phyloP scores from a whole-genome alignment of 2,888 invertebrate genomes.

The Scaeva pyrastri region DNA sequence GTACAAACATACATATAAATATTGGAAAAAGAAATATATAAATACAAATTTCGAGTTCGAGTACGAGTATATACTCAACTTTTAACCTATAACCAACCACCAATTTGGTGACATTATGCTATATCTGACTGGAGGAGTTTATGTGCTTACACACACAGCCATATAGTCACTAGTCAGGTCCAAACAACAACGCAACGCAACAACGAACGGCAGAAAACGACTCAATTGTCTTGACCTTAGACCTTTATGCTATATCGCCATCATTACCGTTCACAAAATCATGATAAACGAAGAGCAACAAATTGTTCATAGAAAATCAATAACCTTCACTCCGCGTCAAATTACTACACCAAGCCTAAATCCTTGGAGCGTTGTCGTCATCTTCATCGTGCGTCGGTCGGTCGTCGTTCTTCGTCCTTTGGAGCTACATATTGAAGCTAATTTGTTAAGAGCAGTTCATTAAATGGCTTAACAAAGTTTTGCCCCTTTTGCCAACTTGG shows the following conservation, averaged over 20 bases:
- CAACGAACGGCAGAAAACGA: neutral
- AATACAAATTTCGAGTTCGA: too few relatives aligned
- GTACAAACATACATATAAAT: neutral
- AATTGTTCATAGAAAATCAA: slow-evolving; percentile 61
- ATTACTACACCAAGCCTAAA: slow-evolving; percentile 48
- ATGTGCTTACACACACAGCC: slow-evolving; percentile 30
- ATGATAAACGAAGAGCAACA: slow-evolving; percentile 54
- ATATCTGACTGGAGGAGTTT: slow-evolving; percentile 36
- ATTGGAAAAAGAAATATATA: neutral
- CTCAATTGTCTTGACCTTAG: slow-evolving; percentile 26
- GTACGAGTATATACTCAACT: slow-evolving; percentile 22
- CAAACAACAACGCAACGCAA: too few relatives aligned
- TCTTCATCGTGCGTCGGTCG: too few relatives aligned
- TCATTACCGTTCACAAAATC: neutral
- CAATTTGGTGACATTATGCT: slow-evolving; percentile 68
- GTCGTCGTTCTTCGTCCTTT: too few relatives aligned
- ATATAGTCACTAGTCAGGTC: too few relatives aligned
- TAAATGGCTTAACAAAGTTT: slow-evolving; percentile 64
- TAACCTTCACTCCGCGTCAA: slow-evolving; percentile 55
- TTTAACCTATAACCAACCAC: slow-evolving; percentile 41
- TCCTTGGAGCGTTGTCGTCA: too few relatives aligned
- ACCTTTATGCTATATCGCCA: neutral
- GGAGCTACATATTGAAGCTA: slow-evolving; percentile 50
- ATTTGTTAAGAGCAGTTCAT: slow-evolving; percentile 73
- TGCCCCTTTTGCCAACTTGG: neutral